Percentiles rank a stretch among this genome's conserved stretches.
These are phyloP conservation scores for Oncopodura yosiiana DNA, from an alignment of 1,140 invertebrate genomes.

Conservation along the genomic window DNA sequence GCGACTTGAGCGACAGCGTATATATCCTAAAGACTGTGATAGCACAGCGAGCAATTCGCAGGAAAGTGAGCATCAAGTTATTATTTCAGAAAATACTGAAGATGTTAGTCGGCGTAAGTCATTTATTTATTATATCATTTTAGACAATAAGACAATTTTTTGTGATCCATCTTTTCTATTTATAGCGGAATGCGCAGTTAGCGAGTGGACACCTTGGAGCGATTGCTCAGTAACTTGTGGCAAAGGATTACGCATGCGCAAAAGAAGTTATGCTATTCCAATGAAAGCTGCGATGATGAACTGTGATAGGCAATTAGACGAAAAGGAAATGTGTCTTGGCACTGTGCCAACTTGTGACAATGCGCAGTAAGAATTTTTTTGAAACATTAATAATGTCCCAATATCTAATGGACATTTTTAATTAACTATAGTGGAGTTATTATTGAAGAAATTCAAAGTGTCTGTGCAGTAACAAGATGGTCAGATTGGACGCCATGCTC, in stretches of 20 bases:
- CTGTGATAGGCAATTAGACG: slow-evolving; percentile 42
- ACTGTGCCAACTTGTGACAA: slow-evolving; percentile 52
- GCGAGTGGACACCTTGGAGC: slow-evolving; percentile 44
- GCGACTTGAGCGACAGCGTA: slow-evolving; percentile 41
- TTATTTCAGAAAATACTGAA: slow-evolving; percentile 38
- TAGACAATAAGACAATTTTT: background rate
- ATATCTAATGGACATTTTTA: slow-evolving; percentile 1
- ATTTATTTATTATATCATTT: slow-evolving; percentile 3
- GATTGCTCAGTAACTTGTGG: slow-evolving; percentile 45
- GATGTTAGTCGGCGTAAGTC: slow-evolving; percentile 40
- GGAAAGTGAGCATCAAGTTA: slow-evolving; percentile 25
- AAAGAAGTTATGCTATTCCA: slow-evolving; percentile 43
- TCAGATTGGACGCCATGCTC: slow-evolving; percentile 49
- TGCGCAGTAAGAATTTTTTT: slow-evolving; percentile 23
- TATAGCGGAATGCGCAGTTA: slow-evolving; percentile 42
- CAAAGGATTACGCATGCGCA: slow-evolving; percentile 44
- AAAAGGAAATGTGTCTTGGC: slow-evolving; percentile 47
- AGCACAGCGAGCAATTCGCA: slow-evolving; percentile 18
- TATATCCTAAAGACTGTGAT: slow-evolving; percentile 44
- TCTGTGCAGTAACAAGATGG: slow-evolving; percentile 48
- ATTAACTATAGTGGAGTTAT: slow-evolving; percentile 11
- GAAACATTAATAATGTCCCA: background rate
- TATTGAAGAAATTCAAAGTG: slow-evolving; percentile 28
- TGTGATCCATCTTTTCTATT: slow-evolving; percentile 15
- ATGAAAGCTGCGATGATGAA: slow-evolving; percentile 44